Percentiles rank a stretch among this genome's conserved stretches.
phyloP scores from a whole-genome alignment of 2,888 invertebrate species.

The Sepiola atlantica region DNA sequence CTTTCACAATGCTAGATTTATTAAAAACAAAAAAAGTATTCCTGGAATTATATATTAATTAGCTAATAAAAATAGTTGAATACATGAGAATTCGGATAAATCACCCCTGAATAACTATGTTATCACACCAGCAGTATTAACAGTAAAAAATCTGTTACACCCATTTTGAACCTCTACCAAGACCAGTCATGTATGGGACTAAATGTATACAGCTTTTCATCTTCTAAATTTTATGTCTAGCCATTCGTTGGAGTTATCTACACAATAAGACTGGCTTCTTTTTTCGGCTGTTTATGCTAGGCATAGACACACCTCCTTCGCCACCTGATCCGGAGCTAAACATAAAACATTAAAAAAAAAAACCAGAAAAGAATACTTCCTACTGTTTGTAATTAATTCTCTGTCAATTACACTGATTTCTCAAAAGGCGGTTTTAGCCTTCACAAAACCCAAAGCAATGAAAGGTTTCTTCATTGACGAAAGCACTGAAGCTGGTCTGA shows the following conservation, averaged over 20 bases:
- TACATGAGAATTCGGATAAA: too few species aligned
- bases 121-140: not conserved
- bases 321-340: not conserved
- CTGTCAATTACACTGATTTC: not conserved
- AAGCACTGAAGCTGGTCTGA: not conserved
- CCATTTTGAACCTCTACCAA: not conserved
- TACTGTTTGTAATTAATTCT: slow-evolving; percentile 19
- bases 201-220: not conserved
- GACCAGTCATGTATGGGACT: not conserved
- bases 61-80: too few species aligned
- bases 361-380: not conserved
- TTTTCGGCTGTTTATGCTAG: not conserved
- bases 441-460: not conserved
- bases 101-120: too few species aligned
- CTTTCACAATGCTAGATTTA: too few species aligned
- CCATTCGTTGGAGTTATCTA: not conserved
- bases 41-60: too few species aligned
- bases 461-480: not conserved
- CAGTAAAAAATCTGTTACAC: not conserved
- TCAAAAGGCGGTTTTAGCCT: not conserved
- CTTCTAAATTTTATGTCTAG: not conserved
- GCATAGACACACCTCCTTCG: not conserved
- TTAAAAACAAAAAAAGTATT: too few species aligned
- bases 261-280: not conserved
- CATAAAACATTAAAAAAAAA: not conserved